Evolutionary conservation across 2,113 vertebrate species (phyloP).

Genomic region (Hypanus sabinus): DNA sequence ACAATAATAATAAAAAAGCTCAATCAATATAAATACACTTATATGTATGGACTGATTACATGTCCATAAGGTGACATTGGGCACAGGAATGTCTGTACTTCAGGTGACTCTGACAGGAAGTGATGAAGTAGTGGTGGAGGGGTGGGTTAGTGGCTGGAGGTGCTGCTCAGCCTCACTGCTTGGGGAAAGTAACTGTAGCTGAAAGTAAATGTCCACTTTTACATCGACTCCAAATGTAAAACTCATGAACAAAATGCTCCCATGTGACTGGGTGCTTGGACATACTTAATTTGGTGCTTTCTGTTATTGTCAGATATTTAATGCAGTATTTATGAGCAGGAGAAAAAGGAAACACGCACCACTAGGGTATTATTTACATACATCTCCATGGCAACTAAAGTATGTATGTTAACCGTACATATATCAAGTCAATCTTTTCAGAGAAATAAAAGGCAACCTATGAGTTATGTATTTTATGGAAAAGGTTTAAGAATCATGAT

Average conservation of each 20-base stretch:
- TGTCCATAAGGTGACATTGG: too few relatives aligned
- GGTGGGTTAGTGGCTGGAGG: too few relatives aligned
- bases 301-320: slow-evolving; percentile 5
- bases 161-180: too few relatives aligned
- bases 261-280: not conserved
- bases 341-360: not conserved
- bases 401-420: not conserved
- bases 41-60: too few relatives aligned
- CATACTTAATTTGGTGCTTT: slow-evolving; percentile 5
- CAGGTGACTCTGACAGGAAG: too few relatives aligned
- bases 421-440: not conserved
- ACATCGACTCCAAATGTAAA: not conserved
- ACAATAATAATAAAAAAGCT: too few relatives aligned
- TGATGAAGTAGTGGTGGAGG: too few relatives aligned
- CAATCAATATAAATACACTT: too few relatives aligned
- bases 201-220: not conserved
- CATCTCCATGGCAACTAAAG: slow-evolving; percentile 18
- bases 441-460: not conserved
- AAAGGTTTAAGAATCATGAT: not conserved
- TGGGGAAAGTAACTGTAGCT: too few relatives aligned
- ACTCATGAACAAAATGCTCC: not conserved
- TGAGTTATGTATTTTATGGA: not conserved
- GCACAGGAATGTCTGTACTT: too few relatives aligned
- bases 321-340: slow-evolving; percentile 25
- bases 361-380: slow-evolving; percentile 29